These are phyloP conservation scores for Melieria picta DNA, from an alignment of 2,888 invertebrate genomes.

Conservation along the genomic window DNA sequence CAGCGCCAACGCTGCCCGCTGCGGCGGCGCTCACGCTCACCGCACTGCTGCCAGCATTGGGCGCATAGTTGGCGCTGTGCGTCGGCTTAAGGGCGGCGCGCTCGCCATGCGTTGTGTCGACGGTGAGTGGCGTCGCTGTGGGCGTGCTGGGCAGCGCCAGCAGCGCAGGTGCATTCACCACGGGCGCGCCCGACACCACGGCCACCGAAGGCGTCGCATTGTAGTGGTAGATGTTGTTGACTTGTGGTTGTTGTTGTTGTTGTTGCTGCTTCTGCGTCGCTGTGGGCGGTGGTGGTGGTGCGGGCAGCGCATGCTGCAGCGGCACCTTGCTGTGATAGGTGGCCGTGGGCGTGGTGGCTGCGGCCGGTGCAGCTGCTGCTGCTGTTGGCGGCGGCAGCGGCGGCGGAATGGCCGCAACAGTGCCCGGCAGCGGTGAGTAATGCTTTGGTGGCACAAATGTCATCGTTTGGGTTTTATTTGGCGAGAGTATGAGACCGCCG, in stretches of 20 bases:
- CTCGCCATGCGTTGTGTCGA: conserved; percentile 47
- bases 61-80: not conserved
- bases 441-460: conserved; percentile 52
- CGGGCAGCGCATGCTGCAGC: conserved; percentile 22
- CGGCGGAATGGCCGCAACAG: conserved; percentile 9
- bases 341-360: conserved; percentile 25
- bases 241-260: conserved; percentile 29
- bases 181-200: conserved; percentile 17
- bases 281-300: not conserved
- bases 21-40: conserved; percentile 18
- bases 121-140: conserved; percentile 45
- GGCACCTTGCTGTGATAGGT: conserved; percentile 42
- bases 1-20: conserved; percentile 30
- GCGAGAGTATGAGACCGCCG: conserved; percentile 56
- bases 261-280: conserved; percentile 2
- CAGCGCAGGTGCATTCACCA: conserved; percentile 9
- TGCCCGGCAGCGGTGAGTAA: conserved; percentile 35
- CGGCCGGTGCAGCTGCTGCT: conserved; percentile 25
- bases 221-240: conserved; percentile 30
- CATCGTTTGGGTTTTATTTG: conserved; percentile 50
- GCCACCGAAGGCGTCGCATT: conserved; percentile 27
- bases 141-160: conserved; percentile 30
- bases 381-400: too few species aligned
- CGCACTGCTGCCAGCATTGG: conserved; percentile 25
- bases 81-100: conserved; percentile 29